A percentile compares a stretch with the other conserved stretches of the same genome.
Evolutionary conservation across 2,113 vertebrate genomes (phyloP).

Genomic region (Todiramphus saurophagus): DNA sequence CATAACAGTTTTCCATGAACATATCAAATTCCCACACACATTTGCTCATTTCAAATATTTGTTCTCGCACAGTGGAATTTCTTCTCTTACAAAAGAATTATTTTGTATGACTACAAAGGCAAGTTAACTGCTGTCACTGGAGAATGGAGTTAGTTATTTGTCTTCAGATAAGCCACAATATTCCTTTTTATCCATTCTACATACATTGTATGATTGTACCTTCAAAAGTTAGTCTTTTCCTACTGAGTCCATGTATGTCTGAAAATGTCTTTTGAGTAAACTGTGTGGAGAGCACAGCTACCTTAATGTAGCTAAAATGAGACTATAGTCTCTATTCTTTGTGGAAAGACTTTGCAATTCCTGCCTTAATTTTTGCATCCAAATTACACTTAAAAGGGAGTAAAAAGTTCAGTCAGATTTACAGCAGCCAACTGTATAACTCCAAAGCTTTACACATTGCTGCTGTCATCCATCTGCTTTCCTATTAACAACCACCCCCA

Average conservation of each 20-base stretch:
- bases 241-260: not conserved
- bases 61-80: slow-evolving; percentile 1
- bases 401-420: not conserved
- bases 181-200: not conserved
- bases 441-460: not conserved
- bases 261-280: not conserved
- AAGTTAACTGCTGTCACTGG: not conserved
- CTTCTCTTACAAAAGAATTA: slow-evolving; percentile 37
- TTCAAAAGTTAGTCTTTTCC: not conserved
- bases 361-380: not conserved
- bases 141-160: not conserved
- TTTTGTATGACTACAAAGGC: slow-evolving; percentile 32
- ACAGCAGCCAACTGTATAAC: not conserved
- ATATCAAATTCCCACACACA: not conserved
- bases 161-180: not conserved
- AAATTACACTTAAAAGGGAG: not conserved
- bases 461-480: not conserved
- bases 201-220: not conserved
- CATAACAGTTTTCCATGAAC: not conserved
- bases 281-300: not conserved
- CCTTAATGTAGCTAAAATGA: not conserved
- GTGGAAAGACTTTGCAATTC: not conserved
- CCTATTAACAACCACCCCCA: not conserved
- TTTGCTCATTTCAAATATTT: slow-evolving; percentile 59
- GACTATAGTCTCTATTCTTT: not conserved